Evolutionary conservation across 2,797 vertebrate genomes (phyloP).

Genomic region (Hyperoplus lanceolatus): DNA sequence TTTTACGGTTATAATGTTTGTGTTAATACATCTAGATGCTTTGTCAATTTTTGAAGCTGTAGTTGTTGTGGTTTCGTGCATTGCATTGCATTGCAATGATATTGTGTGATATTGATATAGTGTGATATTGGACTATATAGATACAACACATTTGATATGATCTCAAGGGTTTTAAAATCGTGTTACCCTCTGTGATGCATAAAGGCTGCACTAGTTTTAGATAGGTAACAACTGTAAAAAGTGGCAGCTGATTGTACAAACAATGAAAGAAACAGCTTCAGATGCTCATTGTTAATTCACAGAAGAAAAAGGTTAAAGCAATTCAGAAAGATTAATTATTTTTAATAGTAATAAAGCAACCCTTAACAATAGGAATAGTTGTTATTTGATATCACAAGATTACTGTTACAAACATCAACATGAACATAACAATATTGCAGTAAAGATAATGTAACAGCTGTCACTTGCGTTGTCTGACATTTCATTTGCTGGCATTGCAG

Average conservation of each 20-base stretch:
- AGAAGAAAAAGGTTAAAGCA: not conserved
- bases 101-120: no score
- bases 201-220: not conserved
- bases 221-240: not conserved
- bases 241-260: not conserved
- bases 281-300: not conserved
- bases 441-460: not conserved
- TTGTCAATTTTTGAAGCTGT: not conserved
- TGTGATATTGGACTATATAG: no score
- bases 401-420: not conserved
- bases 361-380: not conserved
- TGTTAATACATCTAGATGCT: not conserved
- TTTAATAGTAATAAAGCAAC: not conserved
- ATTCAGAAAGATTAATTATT: not conserved
- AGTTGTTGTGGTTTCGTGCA: not conserved
- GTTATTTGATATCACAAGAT: no score
- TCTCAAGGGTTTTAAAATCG: no score
- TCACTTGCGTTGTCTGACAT: not conserved
- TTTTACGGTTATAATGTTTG: not conserved
- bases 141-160: no score
- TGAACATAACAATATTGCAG: not conserved
- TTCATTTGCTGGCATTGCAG: slow-evolving; percentile 75
- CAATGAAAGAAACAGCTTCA: not conserved
- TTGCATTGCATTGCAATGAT: not conserved
- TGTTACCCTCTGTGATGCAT: not conserved